phyloP scores from a whole-genome alignment of 2,113 vertebrate species.

The Clinocottus analis region DNA sequence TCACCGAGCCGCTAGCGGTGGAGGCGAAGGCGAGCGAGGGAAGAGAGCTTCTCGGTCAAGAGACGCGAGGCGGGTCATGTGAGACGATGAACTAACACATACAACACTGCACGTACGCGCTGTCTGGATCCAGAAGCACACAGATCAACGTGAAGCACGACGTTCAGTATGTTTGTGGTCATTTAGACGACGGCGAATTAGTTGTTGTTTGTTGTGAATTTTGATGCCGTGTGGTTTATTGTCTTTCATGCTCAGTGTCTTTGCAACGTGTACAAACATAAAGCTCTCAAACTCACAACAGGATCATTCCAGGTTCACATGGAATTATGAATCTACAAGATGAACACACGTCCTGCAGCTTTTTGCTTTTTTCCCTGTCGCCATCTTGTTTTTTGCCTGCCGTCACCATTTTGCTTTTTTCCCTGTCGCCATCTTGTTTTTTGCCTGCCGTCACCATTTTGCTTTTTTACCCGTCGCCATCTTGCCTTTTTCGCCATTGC shows the following conservation, averaged over 20 bases:
- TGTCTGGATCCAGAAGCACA: background rate
- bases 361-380: too few relatives aligned
- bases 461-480: too few relatives aligned
- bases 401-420: background rate
- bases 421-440: too few relatives aligned
- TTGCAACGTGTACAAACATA: background rate
- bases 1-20: conserved; percentile 19
- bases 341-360: background rate
- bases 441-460: background rate
- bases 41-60: conserved; percentile 21
- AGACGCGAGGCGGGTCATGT: background rate
- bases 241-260: background rate
- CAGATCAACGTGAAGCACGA: background rate
- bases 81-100: background rate
- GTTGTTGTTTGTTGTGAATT: background rate
- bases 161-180: background rate
- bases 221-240: background rate
- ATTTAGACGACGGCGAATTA: background rate
- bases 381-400: too few relatives aligned
- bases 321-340: conserved; percentile 6
- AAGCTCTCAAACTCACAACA: background rate
- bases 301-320: background rate
- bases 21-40: conserved; percentile 7
- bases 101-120: background rate
- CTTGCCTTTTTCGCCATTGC: background rate